Conservation (phyloP, 2,113 vertebrate genomes). For the Brachionichthys hirsutus region DNA sequence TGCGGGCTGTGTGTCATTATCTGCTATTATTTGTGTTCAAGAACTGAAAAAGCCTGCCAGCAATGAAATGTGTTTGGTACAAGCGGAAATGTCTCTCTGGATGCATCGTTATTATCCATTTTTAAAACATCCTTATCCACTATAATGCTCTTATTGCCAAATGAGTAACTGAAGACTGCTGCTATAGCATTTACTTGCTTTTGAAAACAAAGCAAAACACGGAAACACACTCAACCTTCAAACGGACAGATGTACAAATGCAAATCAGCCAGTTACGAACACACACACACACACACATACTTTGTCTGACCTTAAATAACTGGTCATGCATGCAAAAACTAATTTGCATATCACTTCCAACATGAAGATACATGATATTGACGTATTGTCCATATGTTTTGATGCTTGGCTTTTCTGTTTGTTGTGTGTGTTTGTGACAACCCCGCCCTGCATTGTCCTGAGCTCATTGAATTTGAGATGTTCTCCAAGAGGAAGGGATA, state of each 20-base stretch:
- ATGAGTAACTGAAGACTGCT: neutral
- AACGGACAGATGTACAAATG: neutral
- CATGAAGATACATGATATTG: neutral
- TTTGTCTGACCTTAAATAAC: neutral
- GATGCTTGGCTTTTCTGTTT: neutral
- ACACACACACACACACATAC: neutral
- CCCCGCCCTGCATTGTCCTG: neutral
- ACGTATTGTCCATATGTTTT: no score
- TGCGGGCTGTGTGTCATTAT: constrained; percentile 24
- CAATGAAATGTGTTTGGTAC: constrained; percentile 1
- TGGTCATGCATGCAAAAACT: constrained; percentile 1
- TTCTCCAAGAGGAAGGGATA: constrained; percentile 22
- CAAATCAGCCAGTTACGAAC: neutral
- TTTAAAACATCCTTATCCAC: constrained; percentile 8
- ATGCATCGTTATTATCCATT: neutral
- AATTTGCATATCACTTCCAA: neutral
- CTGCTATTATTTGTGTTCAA: constrained; percentile 19
- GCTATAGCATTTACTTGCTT: neutral
- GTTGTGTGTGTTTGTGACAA: constrained; percentile 2
- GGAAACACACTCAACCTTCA: neutral
- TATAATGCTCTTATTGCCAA: constrained; percentile 1
- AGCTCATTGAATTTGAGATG: constrained; percentile 26
- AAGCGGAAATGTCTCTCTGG: constrained; percentile 1
- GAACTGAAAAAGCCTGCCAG: constrained; percentile 12
- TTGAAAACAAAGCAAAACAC: neutral